These are phyloP conservation scores for Branchellion lobata DNA, from an alignment of 2,888 invertebrate genomes.

Conservation along the genomic window DNA sequence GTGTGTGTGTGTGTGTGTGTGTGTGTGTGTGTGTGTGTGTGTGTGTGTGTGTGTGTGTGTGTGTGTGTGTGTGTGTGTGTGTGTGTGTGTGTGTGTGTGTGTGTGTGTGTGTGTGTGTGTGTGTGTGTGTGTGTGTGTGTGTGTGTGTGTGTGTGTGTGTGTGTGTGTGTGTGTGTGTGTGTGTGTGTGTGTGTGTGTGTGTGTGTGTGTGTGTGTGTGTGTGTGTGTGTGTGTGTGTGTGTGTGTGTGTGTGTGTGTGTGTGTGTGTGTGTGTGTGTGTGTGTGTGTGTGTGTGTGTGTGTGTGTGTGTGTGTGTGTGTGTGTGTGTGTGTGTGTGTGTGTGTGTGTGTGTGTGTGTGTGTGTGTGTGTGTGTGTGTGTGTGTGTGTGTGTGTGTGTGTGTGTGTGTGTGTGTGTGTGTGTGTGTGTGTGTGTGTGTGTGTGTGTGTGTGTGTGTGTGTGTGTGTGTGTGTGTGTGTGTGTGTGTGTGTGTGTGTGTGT, in stretches of 20 bases:
- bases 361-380: slow-evolving; percentile 27
- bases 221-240: slow-evolving; percentile 19
- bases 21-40: slow-evolving; percentile 17
- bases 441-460: slow-evolving; percentile 13
- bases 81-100: slow-evolving; percentile 22
- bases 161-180: slow-evolving; percentile 22
- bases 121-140: slow-evolving; percentile 22
- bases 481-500: slow-evolving; percentile 27
- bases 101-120: slow-evolving; percentile 12
- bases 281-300: slow-evolving; percentile 19
- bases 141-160: slow-evolving; percentile 9
- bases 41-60: slow-evolving; percentile 23
- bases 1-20: slow-evolving; percentile 20
- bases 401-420: slow-evolving; percentile 11
- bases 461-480: slow-evolving; percentile 25
- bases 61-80: slow-evolving; percentile 11
- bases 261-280: slow-evolving; percentile 29
- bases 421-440: slow-evolving; percentile 17
- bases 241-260: slow-evolving; percentile 5
- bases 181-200: slow-evolving; percentile 10
- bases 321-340: slow-evolving; percentile 17
- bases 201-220: slow-evolving; percentile 20
- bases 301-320: slow-evolving; percentile 12
- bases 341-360: slow-evolving; percentile 13
- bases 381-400: slow-evolving; percentile 20